These are phyloP conservation scores for Smittia sp. DNA, from an alignment of 2,888 invertebrate genomes.

Conservation along the genomic window DNA sequence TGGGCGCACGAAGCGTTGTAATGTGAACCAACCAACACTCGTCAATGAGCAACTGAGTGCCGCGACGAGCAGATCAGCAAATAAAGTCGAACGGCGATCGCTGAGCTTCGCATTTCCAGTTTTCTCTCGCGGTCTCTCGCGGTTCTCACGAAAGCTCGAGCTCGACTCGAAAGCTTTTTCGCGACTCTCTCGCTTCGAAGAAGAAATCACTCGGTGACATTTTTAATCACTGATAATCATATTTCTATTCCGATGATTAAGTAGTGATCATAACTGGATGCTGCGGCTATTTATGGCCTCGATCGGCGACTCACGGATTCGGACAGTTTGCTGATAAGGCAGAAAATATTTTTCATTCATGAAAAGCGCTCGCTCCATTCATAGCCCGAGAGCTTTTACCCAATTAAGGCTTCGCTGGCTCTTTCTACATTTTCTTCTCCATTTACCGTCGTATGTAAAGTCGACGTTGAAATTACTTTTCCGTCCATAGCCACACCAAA, in stretches of 20 bases:
- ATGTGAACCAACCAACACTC: constrained; percentile 12
- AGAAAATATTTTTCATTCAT: background rate
- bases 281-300: background rate
- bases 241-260: background rate
- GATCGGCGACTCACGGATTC: background rate
- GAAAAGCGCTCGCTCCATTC: background rate
- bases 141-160: background rate
- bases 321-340: background rate
- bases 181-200: no score
- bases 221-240: background rate
- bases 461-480: no score
- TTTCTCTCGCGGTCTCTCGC: no score
- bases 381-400: background rate
- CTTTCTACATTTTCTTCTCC: background rate
- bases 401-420: background rate
- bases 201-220: background rate
- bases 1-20: constrained; percentile 16
- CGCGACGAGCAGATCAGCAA: background rate
- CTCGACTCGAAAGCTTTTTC: background rate
- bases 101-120: no score
- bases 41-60: constrained; percentile 33
- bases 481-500: background rate
- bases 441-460: background rate
- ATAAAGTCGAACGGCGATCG: background rate
- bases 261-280: constrained; percentile 24